Evolutionary conservation across 2,113 vertebrate genomes (phyloP).

Genomic region (Capricornis sumatraensis): DNA sequence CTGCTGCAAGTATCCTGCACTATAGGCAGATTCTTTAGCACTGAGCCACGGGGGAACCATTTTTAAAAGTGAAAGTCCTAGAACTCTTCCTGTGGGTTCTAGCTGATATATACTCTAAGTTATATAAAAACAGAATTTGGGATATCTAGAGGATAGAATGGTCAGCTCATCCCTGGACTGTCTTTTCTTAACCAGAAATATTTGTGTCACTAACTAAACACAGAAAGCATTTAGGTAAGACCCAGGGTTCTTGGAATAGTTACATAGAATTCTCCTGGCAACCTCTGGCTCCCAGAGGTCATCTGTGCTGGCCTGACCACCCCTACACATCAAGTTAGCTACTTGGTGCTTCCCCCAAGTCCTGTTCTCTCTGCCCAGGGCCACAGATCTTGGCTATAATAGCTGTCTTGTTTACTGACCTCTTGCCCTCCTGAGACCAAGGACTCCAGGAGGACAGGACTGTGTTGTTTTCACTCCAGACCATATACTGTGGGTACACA

Average conservation of each 20-base stretch:
- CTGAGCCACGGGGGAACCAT: neutral
- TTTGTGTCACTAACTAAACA: neutral
- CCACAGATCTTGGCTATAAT: neutral
- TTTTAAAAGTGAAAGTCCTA: neutral
- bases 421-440: neutral
- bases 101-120: neutral
- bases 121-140: neutral
- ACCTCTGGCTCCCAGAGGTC: neutral
- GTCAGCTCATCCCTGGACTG: neutral
- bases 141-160: neutral
- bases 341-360: neutral
- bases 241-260: neutral
- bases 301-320: neutral
- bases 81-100: neutral
- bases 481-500: fast-evolving
- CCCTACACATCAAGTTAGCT: neutral
- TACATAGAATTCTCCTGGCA: neutral
- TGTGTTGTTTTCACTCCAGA: neutral
- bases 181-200: neutral
- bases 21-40: neutral
- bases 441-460: neutral
- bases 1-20: neutral
- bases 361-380: neutral
- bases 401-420: neutral
- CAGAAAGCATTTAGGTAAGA: neutral